These are phyloP conservation scores for Polypedilum pembai DNA, from an alignment of 1,140 invertebrate genomes.

Conservation along the genomic window DNA sequence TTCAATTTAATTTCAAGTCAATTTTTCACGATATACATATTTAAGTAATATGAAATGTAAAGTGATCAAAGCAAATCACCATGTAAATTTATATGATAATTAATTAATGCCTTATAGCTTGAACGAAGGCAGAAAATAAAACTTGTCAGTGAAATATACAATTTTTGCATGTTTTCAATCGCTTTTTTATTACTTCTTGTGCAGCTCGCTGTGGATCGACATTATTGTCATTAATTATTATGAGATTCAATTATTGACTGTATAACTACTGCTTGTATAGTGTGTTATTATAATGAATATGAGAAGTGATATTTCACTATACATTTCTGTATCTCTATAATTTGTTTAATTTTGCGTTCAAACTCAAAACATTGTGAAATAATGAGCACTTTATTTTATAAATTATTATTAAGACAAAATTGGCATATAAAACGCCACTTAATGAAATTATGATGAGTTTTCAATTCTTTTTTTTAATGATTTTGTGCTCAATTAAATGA, in stretches of 20 bases:
- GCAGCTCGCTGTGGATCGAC: neutral
- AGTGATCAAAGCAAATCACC: slow-evolving; percentile 28
- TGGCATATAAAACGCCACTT: too few species aligned
- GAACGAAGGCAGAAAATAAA: neutral
- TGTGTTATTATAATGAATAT: too few species aligned
- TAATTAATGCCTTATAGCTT: neutral
- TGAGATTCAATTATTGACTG: slow-evolving; percentile 12
- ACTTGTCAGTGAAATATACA: neutral
- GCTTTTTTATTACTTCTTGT: neutral
- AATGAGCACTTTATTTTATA: too few species aligned
- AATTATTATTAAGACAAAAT: too few species aligned
- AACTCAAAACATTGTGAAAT: too few species aligned
- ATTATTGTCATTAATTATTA: slow-evolving; percentile 1
- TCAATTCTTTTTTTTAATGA: too few species aligned
- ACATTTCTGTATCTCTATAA: too few species aligned
- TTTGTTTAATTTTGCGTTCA: too few species aligned
- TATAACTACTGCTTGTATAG: neutral
- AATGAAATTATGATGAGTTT: too few species aligned
- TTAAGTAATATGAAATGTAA: neutral
- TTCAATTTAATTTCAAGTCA: neutral
- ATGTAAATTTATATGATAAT: slow-evolving; percentile 19
- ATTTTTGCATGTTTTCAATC: slow-evolving; percentile 10
- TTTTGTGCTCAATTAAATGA: too few species aligned
- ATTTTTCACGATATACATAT: slow-evolving; percentile 5
- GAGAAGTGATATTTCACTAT: too few species aligned